Conservation (phyloP, 2,888 invertebrate genomes). For the Sphecodes monilicornis region DNA sequence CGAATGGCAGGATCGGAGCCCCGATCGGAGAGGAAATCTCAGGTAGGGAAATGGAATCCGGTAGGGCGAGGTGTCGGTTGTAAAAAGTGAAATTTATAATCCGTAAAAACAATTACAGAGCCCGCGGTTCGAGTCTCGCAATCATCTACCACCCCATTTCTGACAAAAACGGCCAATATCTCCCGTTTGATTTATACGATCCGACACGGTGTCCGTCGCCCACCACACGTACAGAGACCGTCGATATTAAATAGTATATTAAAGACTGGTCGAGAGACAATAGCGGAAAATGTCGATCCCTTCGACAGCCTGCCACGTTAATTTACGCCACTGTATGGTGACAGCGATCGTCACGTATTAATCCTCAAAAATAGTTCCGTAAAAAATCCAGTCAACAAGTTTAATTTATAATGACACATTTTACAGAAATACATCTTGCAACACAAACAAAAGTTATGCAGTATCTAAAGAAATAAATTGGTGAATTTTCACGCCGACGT, state of each 20-base stretch:
- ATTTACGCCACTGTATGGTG: background rate
- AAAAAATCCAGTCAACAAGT: too few species aligned
- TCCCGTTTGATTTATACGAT: constrained; percentile 80
- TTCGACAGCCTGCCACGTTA: background rate
- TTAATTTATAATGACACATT: too few species aligned
- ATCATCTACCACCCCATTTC: background rate
- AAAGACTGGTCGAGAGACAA: constrained; percentile 80
- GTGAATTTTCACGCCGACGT: too few species aligned
- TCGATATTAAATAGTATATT: constrained; percentile 83
- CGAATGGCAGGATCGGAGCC: constrained; percentile 42
- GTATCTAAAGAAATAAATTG: too few species aligned
- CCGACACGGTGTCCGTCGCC: constrained; percentile 63
- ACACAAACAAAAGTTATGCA: too few species aligned
- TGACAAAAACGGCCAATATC: constrained; percentile 82
- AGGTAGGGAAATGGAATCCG: constrained; percentile 57
- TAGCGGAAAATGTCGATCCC: constrained; percentile 57
- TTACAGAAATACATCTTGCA: too few species aligned
- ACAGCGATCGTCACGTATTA: background rate
- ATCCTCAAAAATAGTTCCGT: too few species aligned
- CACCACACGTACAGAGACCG: constrained; percentile 57
- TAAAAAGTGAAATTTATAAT: constrained; percentile 81
- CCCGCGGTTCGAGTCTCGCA: constrained; percentile 61
- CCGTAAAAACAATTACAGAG: constrained; percentile 83
- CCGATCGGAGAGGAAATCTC: constrained; percentile 55
- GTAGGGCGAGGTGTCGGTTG: constrained; percentile 26